These are phyloP conservation scores for Troides aeacus DNA, from an alignment of 2,888 invertebrate species.

Conservation along the genomic window DNA sequence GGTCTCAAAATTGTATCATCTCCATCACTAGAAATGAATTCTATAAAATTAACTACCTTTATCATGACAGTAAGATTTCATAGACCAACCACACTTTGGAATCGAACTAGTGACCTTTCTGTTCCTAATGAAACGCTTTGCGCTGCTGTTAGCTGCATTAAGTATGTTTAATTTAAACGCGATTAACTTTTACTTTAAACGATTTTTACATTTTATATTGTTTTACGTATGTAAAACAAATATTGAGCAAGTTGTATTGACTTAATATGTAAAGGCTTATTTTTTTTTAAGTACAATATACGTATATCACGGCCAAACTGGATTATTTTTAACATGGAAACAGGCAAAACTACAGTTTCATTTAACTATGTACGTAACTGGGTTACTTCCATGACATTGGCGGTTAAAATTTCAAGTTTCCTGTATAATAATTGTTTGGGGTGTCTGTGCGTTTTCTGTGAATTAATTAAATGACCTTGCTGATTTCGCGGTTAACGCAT, in stretches of 20 bases:
- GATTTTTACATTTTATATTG: no score
- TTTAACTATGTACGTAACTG: conserved; percentile 12
- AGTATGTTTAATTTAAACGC: no score
- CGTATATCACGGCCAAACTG: background rate
- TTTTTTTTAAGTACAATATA: background rate
- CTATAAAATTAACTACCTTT: no score
- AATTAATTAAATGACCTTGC: conserved; percentile 24
- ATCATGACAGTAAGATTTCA: no score
- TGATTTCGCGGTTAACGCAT: conserved; percentile 14
- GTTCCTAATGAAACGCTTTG: no score
- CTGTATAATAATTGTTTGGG: conserved; percentile 19
- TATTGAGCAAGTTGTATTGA: background rate
- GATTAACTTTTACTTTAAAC: no score
- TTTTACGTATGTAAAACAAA: no score
- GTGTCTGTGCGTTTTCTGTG: conserved; percentile 19
- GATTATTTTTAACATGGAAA: conserved; percentile 9
- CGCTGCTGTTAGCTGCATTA: no score
- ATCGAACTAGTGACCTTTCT: no score
- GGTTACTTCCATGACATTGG: conserved; percentile 29
- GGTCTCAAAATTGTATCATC: no score
- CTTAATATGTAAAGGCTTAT: background rate
- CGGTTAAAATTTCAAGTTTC: conserved; percentile 24
- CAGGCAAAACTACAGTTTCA: conserved; percentile 1
- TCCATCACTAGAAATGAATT: no score
- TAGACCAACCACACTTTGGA: no score